Conservation (phyloP, 2,797 vertebrate species). For the Hydrolagus colliei region DNA sequence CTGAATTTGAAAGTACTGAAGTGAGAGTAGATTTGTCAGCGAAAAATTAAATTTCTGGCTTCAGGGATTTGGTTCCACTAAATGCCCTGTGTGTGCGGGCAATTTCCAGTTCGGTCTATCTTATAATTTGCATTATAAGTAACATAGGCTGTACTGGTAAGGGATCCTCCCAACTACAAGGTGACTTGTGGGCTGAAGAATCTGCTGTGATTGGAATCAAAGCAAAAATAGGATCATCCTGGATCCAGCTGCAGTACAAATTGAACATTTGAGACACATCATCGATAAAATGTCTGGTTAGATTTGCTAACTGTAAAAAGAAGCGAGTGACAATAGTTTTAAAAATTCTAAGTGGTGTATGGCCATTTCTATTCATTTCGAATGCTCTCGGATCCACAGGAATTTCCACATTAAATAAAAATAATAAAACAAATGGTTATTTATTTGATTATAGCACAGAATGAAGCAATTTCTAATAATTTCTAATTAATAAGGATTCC, state of each 20-base stretch:
- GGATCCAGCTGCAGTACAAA: not conserved
- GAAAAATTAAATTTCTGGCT: not conserved
- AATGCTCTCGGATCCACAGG: too few relatives aligned
- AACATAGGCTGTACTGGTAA: not conserved
- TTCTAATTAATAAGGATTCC: too few relatives aligned
- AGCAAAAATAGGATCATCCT: not conserved
- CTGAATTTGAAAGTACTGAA: not conserved
- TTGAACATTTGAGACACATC: not conserved
- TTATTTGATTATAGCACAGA: too few relatives aligned
- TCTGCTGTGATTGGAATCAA: not conserved
- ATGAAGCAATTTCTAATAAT: too few relatives aligned
- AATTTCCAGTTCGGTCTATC: not conserved
- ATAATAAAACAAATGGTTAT: too few relatives aligned
- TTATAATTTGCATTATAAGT: not conserved
- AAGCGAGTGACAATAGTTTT: too few relatives aligned
- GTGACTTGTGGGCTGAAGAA: not conserved
- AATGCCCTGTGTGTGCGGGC: too few relatives aligned
- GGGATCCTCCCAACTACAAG: not conserved
- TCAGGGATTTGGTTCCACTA: not conserved
- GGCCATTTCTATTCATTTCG: too few relatives aligned
- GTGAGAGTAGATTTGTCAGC: not conserved
- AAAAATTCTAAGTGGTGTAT: too few relatives aligned
- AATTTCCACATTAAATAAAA: too few relatives aligned
- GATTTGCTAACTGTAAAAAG: too few relatives aligned
- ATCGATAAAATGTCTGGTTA: too few relatives aligned